Base-by-base conservation (phyloP, 2,113 vertebrate species). In the Gopherus evgoodei region DNA sequence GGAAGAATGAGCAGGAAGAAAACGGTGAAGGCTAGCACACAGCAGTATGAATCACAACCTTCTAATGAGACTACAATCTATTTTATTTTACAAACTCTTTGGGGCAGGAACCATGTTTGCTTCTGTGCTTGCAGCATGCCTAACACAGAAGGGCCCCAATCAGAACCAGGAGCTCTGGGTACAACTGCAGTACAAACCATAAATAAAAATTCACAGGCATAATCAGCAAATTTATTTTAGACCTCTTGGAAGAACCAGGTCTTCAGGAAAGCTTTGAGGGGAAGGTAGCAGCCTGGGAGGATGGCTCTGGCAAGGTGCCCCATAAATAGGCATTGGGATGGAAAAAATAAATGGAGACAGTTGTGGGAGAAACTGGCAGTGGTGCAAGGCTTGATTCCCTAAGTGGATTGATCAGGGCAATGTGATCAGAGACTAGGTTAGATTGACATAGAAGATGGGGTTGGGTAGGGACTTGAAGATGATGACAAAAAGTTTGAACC, bases 161-260 rank as follows among this genome's bases (percentile, higher is more conserved):
- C 25, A 54, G 75, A 87, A 83, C 1, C 27, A 44, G 56, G 75
- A 82, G 22, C 6, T 0, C 0, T 27, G 82, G 8, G 27, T 62
- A 83, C 38, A 91, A 90, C 88, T 92, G 52, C 1, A 0, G 35
- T 25, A 83, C 62, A 72, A 56, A 87, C 85, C 84, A 17, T 78
- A 83, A 95, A 75, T 89, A 8, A 76, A 81, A 56, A 90, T 47
- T 27, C 91, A n/a, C 25, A 78, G 22, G 21, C 38, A 91, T 93
- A 87, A 69, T 44, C 83, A 89, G 80, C 84, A 89, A 90, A 84
- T 69, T 72, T 87, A 38, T 42, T 88, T 84, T 53, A 83, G 65
- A 88, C 57, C 59, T 91, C 38, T 53, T 50, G 90, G 56, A 90
- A 92, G 83, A 93, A 91, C 81, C 72, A 6, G 65, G 65, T 91